Evolutionary conservation across 2,113 vertebrate genomes (phyloP), one percentile per base, ranked within the genome.

Genomic region (Aplodontia rufa): DNA sequence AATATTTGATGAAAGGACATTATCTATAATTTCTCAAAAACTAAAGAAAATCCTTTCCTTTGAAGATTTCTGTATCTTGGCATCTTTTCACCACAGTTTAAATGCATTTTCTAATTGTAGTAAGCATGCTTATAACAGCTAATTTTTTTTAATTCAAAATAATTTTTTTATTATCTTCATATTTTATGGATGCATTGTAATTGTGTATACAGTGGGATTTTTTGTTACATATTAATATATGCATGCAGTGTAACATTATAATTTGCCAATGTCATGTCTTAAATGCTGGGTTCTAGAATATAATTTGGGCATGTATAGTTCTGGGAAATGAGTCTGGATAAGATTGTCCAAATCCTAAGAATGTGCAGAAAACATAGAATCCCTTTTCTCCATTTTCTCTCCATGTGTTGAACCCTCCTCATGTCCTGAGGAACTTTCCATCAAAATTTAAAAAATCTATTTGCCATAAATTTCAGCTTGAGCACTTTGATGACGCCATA

Each of bases 1-100:
- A 60, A n/a, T 84, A 60, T 84, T 90, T 96, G 75, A 58, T 96
- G 51, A 93, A 78, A 96, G 86, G 6, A 92, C 17, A 79, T 92
- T 90, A 84, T 69, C 40, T 68, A 16, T 32, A 78, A 83, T 90
- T 96, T 69, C 13, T 87, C 69, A n/a, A 74, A 89, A 80, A 71
- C 32, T 80, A 79, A 87, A 86, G 22, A 79, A 35, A 81, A 91
- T 49, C 14, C 71, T 28, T 32, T 32, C 0, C 53, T 76, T 83
- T 64, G 32, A 76, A 96, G 74, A 58, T 55, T 49, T 87, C 45
- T 35, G 19, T 3, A 40, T 62, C 5, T 76, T 84, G 4, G 1
- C 49, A 80, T 58, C 7, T n/a, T 85, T 94, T 66, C 55, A 47
- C 35, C 35, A n/a, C 6, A 60, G 16, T 87, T 6, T 60, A 42